A percentile compares a stretch with the other conserved stretches of the same genome.
Evolutionary conservation across 2,797 vertebrate genomes (phyloP).

Genomic region (Scleropages formosus): DNA sequence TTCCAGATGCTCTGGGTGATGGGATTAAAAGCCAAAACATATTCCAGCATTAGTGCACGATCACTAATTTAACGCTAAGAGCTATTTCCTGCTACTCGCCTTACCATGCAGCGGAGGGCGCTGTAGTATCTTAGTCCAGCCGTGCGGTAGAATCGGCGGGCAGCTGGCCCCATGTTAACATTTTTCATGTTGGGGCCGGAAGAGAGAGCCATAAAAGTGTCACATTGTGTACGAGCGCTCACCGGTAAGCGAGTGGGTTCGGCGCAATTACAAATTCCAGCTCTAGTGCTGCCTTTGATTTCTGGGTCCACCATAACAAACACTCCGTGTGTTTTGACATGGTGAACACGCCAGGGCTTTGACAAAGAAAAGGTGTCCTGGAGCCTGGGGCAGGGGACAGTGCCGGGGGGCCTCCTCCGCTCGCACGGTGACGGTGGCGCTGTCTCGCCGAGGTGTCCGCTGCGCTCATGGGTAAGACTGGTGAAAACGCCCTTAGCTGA

Average conservation of each 20-base stretch:
- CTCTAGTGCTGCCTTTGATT: constrained; percentile 11
- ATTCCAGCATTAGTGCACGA: constrained; percentile 50
- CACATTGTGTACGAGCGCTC: neutral
- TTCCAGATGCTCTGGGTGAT: constrained; percentile 62
- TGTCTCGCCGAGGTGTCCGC: constrained; percentile 33
- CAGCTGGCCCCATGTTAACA: neutral
- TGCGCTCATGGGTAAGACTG: constrained; percentile 3
- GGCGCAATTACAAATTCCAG: constrained; percentile 21
- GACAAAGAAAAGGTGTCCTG: constrained; percentile 13
- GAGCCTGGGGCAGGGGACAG: neutral
- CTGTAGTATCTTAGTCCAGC: neutral
- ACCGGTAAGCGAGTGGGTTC: neutral
- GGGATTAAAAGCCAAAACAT: constrained; percentile 54
- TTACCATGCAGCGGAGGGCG: constrained; percentile 50
- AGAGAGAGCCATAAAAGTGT: constrained; percentile 15
- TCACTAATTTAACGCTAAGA: constrained; percentile 52
- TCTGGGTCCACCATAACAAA: constrained; percentile 18
- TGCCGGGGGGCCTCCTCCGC: neutral
- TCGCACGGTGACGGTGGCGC: neutral
- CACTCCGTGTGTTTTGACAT: constrained; percentile 17
- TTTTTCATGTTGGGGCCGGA: constrained; percentile 10
- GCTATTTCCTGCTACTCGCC: constrained; percentile 56
- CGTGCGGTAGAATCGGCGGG: neutral
- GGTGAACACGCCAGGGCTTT: neutral
- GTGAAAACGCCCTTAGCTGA: constrained; percentile 28